phyloP scores from a whole-genome alignment of 2,888 invertebrate species.

The Nomada lathburiana region DNA sequence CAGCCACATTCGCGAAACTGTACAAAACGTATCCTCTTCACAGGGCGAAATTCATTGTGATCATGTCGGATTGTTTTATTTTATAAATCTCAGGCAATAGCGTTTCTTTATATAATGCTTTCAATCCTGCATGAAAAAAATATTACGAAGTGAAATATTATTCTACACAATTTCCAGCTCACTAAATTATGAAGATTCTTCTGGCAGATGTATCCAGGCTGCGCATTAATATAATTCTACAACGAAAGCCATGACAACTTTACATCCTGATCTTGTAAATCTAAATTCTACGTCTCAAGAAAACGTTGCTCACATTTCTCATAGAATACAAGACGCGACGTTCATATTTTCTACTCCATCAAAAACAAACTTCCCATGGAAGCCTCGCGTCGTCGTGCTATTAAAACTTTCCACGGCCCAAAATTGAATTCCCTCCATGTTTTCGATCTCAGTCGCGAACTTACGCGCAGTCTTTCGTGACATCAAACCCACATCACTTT shows the following conservation, averaged over 20 bases:
- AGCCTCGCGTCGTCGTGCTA: conserved; percentile 6
- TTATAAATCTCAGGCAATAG: no score
- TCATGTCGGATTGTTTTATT: no score
- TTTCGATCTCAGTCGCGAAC: conserved; percentile 4
- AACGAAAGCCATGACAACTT: neutral
- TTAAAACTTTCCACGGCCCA: conserved; percentile 35
- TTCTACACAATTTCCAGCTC: no score
- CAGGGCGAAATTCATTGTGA: no score
- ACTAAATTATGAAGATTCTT: neutral
- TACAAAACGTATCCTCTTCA: no score
- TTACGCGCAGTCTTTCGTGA: neutral
- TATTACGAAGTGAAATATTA: no score
- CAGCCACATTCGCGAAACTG: no score
- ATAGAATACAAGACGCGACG: conserved; percentile 21
- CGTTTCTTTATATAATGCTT: no score
- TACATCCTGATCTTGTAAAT: neutral
- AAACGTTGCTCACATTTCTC: neutral
- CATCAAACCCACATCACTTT: neutral
- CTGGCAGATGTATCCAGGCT: neutral
- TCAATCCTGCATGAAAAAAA: no score
- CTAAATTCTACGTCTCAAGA: neutral
- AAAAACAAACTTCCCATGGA: conserved; percentile 23
- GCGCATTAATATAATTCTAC: neutral
- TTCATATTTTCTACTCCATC: conserved; percentile 25
- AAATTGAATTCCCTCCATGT: conserved; percentile 14